Conservation (phyloP, 2,888 invertebrate genomes). For the Ceraclea dissimilis region DNA sequence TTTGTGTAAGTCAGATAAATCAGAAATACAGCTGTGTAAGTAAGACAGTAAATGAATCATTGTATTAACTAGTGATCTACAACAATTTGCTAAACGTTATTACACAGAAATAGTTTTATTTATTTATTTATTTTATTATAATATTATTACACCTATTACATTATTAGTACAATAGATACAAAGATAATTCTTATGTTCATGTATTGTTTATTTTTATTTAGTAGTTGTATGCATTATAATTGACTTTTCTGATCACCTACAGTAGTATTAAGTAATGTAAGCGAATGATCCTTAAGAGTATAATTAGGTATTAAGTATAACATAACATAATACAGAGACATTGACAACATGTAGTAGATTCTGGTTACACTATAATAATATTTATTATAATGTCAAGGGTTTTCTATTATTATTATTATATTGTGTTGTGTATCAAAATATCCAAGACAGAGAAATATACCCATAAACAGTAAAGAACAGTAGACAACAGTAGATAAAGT, state of each 20-base stretch:
- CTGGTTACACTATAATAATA: too few species aligned
- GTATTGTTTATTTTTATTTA: constrained; percentile 15
- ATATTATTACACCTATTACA: background rate
- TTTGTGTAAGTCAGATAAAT: too few species aligned
- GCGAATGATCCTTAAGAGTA: constrained; percentile 14
- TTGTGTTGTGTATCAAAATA: background rate
- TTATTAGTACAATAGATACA: constrained; percentile 1
- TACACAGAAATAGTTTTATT: constrained; percentile 10
- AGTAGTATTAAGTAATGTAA: constrained; percentile 21
- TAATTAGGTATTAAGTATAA: background rate
- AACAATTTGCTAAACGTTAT: constrained; percentile 13
- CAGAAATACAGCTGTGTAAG: too few species aligned
- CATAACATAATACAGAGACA: background rate
- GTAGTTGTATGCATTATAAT: constrained; percentile 24
- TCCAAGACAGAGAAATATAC: too few species aligned
- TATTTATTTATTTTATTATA: constrained; percentile 1
- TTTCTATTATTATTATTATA: constrained; percentile 2
- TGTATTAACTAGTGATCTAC: constrained; percentile 12
- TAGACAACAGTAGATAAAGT: too few species aligned
- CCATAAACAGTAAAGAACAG: too few species aligned
- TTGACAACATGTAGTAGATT: background rate
- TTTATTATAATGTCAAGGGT: too few species aligned
- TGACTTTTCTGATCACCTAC: constrained; percentile 26
- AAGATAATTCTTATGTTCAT: constrained; percentile 7
- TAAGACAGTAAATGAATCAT: too few species aligned